Evolutionary conservation across 53 echinoderm and acorn worm genomes (phyloP).

Genomic region (Luidia sarsii): DNA sequence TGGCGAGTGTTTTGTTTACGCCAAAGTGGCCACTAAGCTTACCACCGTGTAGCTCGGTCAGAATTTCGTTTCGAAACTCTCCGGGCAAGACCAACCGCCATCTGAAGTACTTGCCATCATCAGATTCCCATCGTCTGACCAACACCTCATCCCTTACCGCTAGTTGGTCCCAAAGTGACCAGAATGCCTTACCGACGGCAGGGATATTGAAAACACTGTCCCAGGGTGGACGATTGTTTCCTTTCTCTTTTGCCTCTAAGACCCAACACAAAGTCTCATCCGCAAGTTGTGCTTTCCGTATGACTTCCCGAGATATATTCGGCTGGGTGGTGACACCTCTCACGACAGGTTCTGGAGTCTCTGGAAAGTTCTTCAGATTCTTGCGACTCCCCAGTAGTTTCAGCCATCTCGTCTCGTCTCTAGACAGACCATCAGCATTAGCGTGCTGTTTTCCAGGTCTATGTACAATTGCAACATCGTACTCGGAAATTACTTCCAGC

Average conservation of each 20-base stretch:
- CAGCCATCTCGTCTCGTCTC: background rate
- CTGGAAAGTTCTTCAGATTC: too few species aligned
- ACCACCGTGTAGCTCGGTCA: conserved; percentile 36
- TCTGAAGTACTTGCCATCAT: background rate
- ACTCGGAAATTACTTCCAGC: conserved; percentile 9
- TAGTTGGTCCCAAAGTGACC: conserved; percentile 16
- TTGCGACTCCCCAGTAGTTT: background rate
- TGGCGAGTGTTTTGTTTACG: conserved; percentile 27
- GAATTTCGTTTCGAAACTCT: background rate
- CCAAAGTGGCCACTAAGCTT: conserved; percentile 27
- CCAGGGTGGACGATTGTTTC: conserved; percentile 12
- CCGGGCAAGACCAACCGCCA: conserved; percentile 23
- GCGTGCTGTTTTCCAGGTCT: background rate
- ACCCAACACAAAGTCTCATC: conserved; percentile 9
- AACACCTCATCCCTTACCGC: background rate
- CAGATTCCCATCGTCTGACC: conserved; percentile 6
- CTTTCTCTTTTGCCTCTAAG: background rate
- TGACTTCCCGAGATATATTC: background rate
- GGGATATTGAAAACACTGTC: background rate
- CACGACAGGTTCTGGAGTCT: too few species aligned
- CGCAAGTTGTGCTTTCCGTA: conserved; percentile 7
- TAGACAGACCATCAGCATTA: conserved; percentile 6
- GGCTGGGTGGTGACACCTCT: too few species aligned
- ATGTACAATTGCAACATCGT: background rate
- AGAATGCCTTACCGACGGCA: conserved; percentile 22